Percentiles rank a stretch among this genome's conserved stretches.
phyloP scores from a whole-genome alignment of 2,113 vertebrate genomes.

The Ochotona princeps region DNA sequence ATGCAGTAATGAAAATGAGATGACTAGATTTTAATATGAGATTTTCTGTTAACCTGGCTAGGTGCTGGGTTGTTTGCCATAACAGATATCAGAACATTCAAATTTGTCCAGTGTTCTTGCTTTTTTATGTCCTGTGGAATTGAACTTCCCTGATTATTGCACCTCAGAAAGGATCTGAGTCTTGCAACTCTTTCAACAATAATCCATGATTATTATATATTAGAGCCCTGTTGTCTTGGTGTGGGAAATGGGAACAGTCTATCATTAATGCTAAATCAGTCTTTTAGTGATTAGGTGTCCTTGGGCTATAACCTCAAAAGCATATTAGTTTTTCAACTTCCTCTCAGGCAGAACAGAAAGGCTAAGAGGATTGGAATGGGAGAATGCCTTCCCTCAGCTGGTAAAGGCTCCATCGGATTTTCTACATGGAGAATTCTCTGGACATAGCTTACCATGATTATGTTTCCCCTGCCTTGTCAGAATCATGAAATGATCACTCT shows the following conservation, averaged over 20 bases:
- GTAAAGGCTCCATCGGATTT: neutral
- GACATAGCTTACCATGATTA: neutral
- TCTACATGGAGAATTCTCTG: neutral
- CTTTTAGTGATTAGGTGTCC: neutral
- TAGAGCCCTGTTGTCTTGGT: neutral
- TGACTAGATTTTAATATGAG: neutral
- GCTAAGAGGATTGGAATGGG: neutral
- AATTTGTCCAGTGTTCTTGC: neutral
- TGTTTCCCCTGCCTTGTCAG: neutral
- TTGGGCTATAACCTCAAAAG: neutral
- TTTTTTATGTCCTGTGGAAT: neutral
- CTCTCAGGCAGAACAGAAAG: neutral
- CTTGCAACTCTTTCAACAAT: neutral
- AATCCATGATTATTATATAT: neutral
- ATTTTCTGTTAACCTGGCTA: neutral
- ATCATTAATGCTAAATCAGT: neutral
- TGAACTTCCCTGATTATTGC: neutral
- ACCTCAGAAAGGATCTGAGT: neutral
- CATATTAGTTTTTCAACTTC: neutral
- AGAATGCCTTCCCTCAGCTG: neutral
- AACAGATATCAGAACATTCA: neutral
- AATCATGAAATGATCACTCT: neutral
- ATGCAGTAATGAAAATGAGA: neutral
- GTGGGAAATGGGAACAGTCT: neutral
- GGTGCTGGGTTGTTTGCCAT: neutral